Conservation (phyloP, 2,113 vertebrate species). For the Sapajus apella region DNA sequence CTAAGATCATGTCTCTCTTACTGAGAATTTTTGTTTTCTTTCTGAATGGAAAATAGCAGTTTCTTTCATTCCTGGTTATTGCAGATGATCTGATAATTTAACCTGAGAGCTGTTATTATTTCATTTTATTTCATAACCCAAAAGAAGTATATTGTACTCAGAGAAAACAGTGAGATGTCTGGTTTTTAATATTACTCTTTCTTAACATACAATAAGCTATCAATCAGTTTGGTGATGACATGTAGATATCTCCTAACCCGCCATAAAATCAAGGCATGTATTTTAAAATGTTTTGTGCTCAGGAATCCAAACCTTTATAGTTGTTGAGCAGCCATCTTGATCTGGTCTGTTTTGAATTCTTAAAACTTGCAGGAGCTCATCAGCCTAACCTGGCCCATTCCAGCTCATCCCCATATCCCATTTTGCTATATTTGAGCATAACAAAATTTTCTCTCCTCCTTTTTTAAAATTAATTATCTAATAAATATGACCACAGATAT, state of each 20-base stretch:
- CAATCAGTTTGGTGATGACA: background rate
- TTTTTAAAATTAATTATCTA: background rate
- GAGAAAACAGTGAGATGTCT: background rate
- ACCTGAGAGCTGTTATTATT: background rate
- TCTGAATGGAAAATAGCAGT: constrained; percentile 59
- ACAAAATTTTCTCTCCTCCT: background rate
- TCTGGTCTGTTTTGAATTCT: background rate
- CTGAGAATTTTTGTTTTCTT: background rate
- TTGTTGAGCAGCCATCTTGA: background rate
- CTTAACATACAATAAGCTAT: background rate
- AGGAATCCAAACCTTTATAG: background rate
- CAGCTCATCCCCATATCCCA: background rate
- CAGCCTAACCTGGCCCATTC: background rate
- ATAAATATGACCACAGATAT: background rate
- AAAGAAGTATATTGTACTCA: background rate
- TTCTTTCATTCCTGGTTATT: constrained; percentile 54
- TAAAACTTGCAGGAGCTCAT: background rate
- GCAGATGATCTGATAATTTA: constrained; percentile 55
- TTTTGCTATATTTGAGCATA: background rate
- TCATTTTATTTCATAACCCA: constrained; percentile 46
- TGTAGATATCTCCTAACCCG: background rate
- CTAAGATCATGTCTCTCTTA: background rate
- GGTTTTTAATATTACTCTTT: background rate
- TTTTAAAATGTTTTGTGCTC: background rate
- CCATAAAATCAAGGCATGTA: background rate